Conservation (phyloP, 1,140 invertebrate species). For the Anastatus disparis region DNA sequence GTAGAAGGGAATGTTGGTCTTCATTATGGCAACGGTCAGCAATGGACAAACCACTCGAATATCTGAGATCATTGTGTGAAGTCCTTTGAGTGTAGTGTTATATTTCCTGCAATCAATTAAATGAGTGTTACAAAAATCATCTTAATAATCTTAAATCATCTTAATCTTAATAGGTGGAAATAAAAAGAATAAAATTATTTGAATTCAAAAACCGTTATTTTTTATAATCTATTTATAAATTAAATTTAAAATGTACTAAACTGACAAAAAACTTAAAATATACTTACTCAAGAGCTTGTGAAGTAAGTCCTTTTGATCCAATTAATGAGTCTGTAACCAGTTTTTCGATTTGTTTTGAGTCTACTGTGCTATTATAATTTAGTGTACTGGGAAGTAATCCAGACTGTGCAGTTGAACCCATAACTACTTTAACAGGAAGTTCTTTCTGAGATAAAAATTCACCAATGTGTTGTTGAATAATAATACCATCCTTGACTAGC, state of each 20-base stretch:
- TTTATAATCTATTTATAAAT: too few relatives aligned
- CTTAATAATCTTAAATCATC: neutral
- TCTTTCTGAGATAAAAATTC: constrained; percentile 68
- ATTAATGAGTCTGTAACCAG: constrained; percentile 74
- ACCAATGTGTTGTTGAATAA: constrained; percentile 73
- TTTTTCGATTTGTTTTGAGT: constrained; percentile 70
- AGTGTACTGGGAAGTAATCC: constrained; percentile 70
- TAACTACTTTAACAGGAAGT: constrained; percentile 70
- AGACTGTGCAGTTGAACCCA: constrained; percentile 79
- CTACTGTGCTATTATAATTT: constrained; percentile 71
- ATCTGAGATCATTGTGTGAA: constrained; percentile 80
- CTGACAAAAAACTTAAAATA: too few relatives aligned
- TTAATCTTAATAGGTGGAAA: neutral
- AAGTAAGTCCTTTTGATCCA: constrained; percentile 51
- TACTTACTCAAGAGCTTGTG: constrained; percentile 23
- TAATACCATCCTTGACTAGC: constrained; percentile 78
- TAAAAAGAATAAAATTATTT: neutral
- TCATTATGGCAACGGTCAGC: constrained; percentile 71
- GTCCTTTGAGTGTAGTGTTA: constrained; percentile 73
- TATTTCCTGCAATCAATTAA: constrained; percentile 65
- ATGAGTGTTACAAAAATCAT: neutral
- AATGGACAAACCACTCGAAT: constrained; percentile 84
- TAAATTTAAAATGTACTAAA: too few relatives aligned
- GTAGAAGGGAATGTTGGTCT: constrained; percentile 76
- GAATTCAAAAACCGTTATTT: too few relatives aligned